phyloP scores from a whole-genome alignment of 2,797 vertebrate species.

The Micropoecilia bifurca region DNA sequence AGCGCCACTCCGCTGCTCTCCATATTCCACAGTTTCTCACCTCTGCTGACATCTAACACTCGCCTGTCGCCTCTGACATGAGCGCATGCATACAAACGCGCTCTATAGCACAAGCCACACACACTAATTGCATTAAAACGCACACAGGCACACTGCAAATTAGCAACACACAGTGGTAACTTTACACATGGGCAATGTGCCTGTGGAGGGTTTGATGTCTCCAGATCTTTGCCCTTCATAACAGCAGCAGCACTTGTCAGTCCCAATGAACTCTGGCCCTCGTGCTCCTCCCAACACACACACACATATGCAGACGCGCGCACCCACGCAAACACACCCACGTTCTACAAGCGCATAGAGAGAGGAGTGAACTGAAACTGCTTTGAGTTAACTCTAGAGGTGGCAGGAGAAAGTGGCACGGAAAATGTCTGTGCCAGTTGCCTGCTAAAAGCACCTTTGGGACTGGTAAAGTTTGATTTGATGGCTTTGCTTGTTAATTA shows the following conservation, averaged over 20 bases:
- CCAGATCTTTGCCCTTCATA: conserved; percentile 58
- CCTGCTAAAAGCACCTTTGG: conserved; percentile 71
- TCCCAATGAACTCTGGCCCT: conserved; percentile 55
- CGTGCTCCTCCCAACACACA: conserved; percentile 17
- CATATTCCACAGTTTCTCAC: conserved; percentile 73
- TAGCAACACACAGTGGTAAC: conserved; percentile 44
- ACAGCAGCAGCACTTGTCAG: conserved; percentile 57
- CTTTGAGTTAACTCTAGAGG: conserved; percentile 47
- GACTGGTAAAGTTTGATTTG: conserved; percentile 81
- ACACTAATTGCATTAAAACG: conserved; percentile 32
- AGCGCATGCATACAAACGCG: conserved; percentile 60
- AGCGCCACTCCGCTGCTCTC: conserved; percentile 72
- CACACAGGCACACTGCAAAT: conserved; percentile 37
- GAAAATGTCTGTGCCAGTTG: conserved; percentile 71
- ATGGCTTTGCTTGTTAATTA: conserved; percentile 80
- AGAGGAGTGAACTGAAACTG: not conserved
- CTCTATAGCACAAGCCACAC: conserved; percentile 34
- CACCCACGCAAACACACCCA: conserved; percentile 29
- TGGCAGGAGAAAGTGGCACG: conserved; percentile 61
- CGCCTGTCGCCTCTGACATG: conserved; percentile 66
- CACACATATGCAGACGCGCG: conserved; percentile 29
- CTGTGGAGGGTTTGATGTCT: conserved; percentile 62
- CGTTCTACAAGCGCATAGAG: conserved; percentile 12
- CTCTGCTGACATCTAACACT: conserved; percentile 73
- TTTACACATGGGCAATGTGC: conserved; percentile 53